These are phyloP conservation scores for Latrodectus geometricus DNA, from an alignment of 1,140 invertebrate species.

Conservation along the genomic window DNA sequence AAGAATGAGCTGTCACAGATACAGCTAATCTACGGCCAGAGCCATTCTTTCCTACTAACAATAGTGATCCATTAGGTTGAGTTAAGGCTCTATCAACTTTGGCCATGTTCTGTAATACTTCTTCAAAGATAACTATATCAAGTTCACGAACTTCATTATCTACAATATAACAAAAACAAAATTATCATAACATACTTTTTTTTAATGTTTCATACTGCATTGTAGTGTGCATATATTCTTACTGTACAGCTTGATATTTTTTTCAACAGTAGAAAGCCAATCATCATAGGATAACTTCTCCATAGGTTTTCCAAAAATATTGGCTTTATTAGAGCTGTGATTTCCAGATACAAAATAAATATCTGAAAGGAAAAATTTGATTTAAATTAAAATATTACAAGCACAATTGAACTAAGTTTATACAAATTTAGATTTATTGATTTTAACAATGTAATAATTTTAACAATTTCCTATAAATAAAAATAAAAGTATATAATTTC, in stretches of 20 bases:
- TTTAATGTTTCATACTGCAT: background rate
- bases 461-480: no score
- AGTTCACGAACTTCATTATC: constrained; percentile 74
- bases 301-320: constrained; percentile 72
- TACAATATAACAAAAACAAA: constrained; percentile 64
- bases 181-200: constrained; percentile 1
- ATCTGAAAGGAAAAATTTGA: constrained; percentile 62
- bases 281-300: constrained; percentile 73
- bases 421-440: no score
- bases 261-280: constrained; percentile 75
- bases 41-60: constrained; percentile 82
- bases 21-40: constrained; percentile 82
- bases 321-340: background rate
- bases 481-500: no score
- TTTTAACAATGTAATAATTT: no score
- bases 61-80: constrained; percentile 75
- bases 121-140: constrained; percentile 75
- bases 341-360: constrained; percentile 70
- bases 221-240: constrained; percentile 64
- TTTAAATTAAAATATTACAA: no score
- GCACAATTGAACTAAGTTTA: no score
- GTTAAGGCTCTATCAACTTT: constrained; percentile 76
- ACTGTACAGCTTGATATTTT: constrained; percentile 78
- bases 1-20: constrained; percentile 79
- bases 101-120: constrained; percentile 77